phyloP scores from a whole-genome alignment of 1,140 invertebrate species.

The Reticulitermes speratus region DNA sequence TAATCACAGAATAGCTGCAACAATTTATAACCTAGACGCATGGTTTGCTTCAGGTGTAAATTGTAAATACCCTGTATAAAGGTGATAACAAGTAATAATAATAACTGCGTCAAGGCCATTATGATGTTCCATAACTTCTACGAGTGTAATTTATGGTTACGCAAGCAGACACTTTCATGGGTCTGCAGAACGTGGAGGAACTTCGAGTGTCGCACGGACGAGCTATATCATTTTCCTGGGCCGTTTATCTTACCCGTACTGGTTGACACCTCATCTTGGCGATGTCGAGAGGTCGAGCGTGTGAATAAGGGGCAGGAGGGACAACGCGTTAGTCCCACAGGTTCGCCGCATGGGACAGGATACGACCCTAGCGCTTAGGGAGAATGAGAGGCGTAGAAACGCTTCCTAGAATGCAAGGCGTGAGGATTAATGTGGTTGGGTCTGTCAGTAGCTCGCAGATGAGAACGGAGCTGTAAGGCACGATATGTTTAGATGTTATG shows the following conservation, averaged over 20 bases:
- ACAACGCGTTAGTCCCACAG: neutral
- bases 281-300: neutral
- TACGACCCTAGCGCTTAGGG: neutral
- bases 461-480: too few species aligned
- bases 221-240: neutral
- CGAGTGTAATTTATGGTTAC: too few species aligned
- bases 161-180: too few species aligned
- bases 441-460: neutral
- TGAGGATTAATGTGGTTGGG: neutral
- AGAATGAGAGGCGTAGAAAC: neutral
- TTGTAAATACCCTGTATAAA: too few species aligned
- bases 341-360: neutral
- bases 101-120: too few species aligned
- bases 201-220: neutral
- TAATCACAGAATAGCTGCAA: too few species aligned
- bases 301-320: neutral
- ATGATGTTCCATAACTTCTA: too few species aligned
- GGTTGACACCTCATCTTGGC: neutral
- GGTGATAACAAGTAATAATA: too few species aligned
- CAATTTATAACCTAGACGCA: too few species aligned
- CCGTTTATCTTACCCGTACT: neutral
- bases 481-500: too few species aligned
- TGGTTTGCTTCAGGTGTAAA: too few species aligned
- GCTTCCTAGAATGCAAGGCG: neutral
- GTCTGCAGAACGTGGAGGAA: neutral